Evolutionary conservation across 2,888 invertebrate species (phyloP).

Genomic region (Augiades crinisus): DNA sequence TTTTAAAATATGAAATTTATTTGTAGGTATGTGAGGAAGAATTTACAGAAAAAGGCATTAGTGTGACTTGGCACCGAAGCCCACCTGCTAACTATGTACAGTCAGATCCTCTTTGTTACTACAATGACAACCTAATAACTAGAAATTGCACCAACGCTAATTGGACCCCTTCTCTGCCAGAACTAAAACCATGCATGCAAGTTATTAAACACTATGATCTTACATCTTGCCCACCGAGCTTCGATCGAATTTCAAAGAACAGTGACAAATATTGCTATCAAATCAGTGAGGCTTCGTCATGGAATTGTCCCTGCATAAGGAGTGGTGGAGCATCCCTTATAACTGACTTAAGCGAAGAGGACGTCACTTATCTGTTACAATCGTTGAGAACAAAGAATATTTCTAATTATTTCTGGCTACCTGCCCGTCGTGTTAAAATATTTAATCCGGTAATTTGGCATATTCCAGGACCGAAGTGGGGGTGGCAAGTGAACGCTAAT

Average conservation of each 20-base stretch:
- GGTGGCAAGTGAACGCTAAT: constrained; percentile 42
- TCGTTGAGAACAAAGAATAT: constrained; percentile 46
- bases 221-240: constrained; percentile 59
- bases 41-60: constrained; percentile 47
- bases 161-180: constrained; percentile 52
- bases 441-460: constrained; percentile 69
- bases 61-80: constrained; percentile 56
- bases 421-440: constrained; percentile 59
- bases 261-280: constrained; percentile 60
- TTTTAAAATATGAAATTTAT: neutral
- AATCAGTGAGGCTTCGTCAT: constrained; percentile 45
- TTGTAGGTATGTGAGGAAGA: constrained; percentile 62
- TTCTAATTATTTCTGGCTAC: constrained; percentile 71
- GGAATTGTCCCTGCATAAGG: constrained; percentile 64
- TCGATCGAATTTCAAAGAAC: constrained; percentile 48
- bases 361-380: constrained; percentile 48
- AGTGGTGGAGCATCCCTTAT: constrained; percentile 65
- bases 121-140: constrained; percentile 46
- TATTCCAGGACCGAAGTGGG: constrained; percentile 74
- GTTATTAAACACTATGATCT: constrained; percentile 48
- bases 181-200: constrained; percentile 50
- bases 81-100: constrained; percentile 44
- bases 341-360: constrained; percentile 52
- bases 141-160: constrained; percentile 53
- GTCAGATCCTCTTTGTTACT: constrained; percentile 59